Evolutionary conservation across 2,888 invertebrate genomes (phyloP).

Genomic region (Amiota mariae): DNA sequence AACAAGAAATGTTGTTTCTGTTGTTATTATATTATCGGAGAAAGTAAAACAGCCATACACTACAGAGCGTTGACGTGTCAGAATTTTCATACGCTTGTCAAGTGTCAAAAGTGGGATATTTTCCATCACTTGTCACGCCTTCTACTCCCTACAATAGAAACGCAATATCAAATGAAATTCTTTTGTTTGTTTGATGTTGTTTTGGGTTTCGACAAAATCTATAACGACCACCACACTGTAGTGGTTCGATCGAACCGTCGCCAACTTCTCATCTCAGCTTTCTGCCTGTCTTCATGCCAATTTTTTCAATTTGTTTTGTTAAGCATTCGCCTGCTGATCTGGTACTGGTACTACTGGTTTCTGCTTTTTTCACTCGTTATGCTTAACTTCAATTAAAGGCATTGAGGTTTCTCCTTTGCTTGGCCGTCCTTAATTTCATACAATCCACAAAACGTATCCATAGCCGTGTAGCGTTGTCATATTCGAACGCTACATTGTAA

Average conservation of each 20-base stretch:
- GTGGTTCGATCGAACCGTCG: not conserved
- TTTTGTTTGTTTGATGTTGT: conserved; percentile 58
- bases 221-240: conserved; percentile 19
- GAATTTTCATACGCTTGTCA: conserved; percentile 73
- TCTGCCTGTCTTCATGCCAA: conserved; percentile 69
- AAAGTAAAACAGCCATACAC: conserved; percentile 36
- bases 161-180: conserved; percentile 47
- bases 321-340: conserved; percentile 37
- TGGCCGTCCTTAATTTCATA: conserved; percentile 36
- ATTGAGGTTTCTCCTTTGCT: conserved; percentile 51
- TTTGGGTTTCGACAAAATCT: conserved; percentile 44
- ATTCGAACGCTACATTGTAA: conserved; percentile 55
- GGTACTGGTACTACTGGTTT: conserved; percentile 49
- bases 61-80: conserved; percentile 72
- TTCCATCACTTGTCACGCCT: conserved; percentile 17
- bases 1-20: conserved; percentile 46
- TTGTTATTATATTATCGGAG: conserved; percentile 51
- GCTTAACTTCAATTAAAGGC: conserved; percentile 68
- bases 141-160: conserved; percentile 49
- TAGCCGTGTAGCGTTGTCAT: conserved; percentile 4
- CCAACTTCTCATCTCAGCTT: not conserved
- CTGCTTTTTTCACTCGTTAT: conserved; percentile 51
- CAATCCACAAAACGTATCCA: conserved; percentile 35
- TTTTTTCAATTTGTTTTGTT: conserved; percentile 66
- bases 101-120: conserved; percentile 63